Conservation (phyloP, 2,888 invertebrate genomes). For the Agrotis exclamationis region DNA sequence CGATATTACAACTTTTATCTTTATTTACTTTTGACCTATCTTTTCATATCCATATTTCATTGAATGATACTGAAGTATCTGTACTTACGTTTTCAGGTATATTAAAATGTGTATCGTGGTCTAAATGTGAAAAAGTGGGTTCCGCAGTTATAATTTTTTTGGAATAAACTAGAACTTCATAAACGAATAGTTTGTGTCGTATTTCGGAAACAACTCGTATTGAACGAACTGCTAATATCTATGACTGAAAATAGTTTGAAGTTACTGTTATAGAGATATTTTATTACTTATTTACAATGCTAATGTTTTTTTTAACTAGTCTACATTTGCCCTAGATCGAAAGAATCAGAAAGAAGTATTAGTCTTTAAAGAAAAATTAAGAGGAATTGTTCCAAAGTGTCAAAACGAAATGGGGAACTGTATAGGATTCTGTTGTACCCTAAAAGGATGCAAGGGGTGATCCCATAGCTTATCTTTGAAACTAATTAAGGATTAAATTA, state of each 20-base stretch:
- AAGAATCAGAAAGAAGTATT: too few species aligned
- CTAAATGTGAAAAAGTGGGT: neutral
- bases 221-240: neutral
- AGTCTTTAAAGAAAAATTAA: neutral
- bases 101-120: neutral
- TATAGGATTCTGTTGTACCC: neutral
- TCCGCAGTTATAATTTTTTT: neutral
- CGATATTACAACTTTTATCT: constrained; percentile 41
- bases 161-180: neutral
- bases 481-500: constrained; percentile 40
- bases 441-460: constrained; percentile 2
- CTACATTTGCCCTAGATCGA: neutral
- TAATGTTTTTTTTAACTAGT: neutral
- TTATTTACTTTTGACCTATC: constrained; percentile 47
- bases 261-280: neutral
- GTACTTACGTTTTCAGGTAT: neutral
- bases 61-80: constrained; percentile 8
- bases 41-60: constrained; percentile 33
- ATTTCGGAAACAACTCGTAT: neutral
- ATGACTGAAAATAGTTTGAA: neutral
- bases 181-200: neutral
- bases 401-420: neutral
- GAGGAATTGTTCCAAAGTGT: too few species aligned
- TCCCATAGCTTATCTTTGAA: constrained; percentile 45
- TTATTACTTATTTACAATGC: neutral